phyloP scores from a whole-genome alignment of 2,113 vertebrate species.

The Ovibos moschatus region DNA sequence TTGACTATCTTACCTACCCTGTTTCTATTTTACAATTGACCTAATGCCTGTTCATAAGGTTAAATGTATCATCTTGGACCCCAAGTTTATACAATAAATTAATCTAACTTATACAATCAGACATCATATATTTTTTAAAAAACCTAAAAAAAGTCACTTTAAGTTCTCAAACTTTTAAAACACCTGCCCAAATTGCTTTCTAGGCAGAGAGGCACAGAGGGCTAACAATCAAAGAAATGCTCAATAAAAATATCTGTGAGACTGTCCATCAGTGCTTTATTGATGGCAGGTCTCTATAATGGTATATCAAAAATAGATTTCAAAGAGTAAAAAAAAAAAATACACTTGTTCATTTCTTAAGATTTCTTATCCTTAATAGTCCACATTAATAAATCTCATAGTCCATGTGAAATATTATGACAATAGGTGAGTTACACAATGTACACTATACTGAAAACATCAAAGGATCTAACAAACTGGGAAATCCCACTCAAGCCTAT shows the following conservation, averaged over 20 bases:
- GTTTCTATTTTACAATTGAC: slow-evolving; percentile 34
- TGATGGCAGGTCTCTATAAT: neutral
- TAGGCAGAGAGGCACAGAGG: slow-evolving; percentile 14
- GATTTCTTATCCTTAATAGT: slow-evolving; percentile 30
- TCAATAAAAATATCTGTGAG: slow-evolving; percentile 41
- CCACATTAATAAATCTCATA: slow-evolving; percentile 50
- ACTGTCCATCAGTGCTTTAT: slow-evolving; percentile 13
- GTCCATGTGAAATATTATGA: slow-evolving; percentile 37
- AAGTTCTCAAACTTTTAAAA: slow-evolving; percentile 58
- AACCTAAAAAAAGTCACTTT: slow-evolving; percentile 6
- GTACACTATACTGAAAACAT: slow-evolving; percentile 41
- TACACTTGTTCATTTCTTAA: slow-evolving; percentile 32
- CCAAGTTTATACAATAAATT: slow-evolving; percentile 59
- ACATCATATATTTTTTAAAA: slow-evolving; percentile 1
- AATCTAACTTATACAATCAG: slow-evolving; percentile 55
- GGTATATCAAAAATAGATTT: slow-evolving; percentile 60
- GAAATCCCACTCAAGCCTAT: slow-evolving; percentile 44
- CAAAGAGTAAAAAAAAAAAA: slow-evolving; percentile 42
- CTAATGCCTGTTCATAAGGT: slow-evolving; percentile 37
- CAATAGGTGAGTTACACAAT: slow-evolving; percentile 27
- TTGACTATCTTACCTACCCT: slow-evolving; percentile 21
- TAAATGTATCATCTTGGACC: slow-evolving; percentile 58
- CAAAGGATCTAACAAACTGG: slow-evolving; percentile 52
- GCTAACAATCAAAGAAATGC: slow-evolving; percentile 32
- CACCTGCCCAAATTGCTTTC: neutral